phyloP scores from a whole-genome alignment of 2,888 invertebrate genomes.

The Vannuccia rotundouncinata region DNA sequence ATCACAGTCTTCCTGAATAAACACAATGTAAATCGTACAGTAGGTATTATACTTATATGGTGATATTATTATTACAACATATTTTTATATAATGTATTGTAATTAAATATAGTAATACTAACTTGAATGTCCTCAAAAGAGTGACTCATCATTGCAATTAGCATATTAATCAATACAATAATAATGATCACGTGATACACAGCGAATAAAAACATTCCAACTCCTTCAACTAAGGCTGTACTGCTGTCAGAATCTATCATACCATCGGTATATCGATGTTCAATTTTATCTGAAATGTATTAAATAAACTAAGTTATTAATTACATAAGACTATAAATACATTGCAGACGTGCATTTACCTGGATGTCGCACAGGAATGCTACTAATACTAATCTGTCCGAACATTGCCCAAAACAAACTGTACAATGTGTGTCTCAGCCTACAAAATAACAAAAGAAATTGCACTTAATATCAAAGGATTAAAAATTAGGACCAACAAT shows the following conservation, averaged over 20 bases:
- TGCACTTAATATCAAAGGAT: constrained; percentile 13
- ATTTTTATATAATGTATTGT: neutral
- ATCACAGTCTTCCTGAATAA: constrained; percentile 58
- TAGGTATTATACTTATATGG: neutral
- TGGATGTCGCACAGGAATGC: constrained; percentile 48
- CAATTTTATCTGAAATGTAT: constrained; percentile 31
- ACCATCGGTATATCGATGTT: constrained; percentile 34
- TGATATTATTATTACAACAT: neutral
- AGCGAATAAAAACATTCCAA: constrained; percentile 64
- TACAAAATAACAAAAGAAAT: constrained; percentile 42
- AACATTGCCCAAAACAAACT: constrained; percentile 57
- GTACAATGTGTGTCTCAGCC: constrained; percentile 53
- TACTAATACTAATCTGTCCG: constrained; percentile 52
- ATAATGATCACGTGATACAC: constrained; percentile 67
- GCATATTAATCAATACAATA: constrained; percentile 69
- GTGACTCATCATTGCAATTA: constrained; percentile 70
- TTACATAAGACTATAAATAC: no score
- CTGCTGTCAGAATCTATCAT: constrained; percentile 44
- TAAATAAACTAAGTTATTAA: no score
- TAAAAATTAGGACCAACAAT: no score
- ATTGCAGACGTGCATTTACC: no score
- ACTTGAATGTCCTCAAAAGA: constrained; percentile 66
- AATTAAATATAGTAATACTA: neutral
- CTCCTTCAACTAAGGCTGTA: constrained; percentile 56
- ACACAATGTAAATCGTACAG: neutral